phyloP scores from a whole-genome alignment of 2,888 invertebrate species.

The Ophion obscuratus region DNA sequence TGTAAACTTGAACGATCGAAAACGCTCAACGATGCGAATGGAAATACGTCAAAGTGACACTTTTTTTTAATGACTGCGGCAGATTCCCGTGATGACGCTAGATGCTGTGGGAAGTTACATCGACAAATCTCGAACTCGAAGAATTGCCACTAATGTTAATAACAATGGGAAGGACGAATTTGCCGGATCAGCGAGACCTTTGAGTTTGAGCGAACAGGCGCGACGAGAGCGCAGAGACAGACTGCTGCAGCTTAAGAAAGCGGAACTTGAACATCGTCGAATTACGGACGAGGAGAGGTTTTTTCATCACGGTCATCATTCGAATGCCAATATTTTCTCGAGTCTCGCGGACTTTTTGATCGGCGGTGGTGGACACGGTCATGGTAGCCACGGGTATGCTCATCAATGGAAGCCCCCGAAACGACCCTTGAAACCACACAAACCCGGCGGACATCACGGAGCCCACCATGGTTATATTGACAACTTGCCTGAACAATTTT shows the following conservation, averaged over 20 bases:
- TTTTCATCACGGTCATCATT: slow-evolving; percentile 40
- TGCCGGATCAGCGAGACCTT: slow-evolving; percentile 49
- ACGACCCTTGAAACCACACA: slow-evolving; percentile 55
- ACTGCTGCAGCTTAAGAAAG: slow-evolving; percentile 41
- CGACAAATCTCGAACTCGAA: slow-evolving; percentile 72
- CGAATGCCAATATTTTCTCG: slow-evolving; percentile 43
- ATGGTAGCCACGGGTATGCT: slow-evolving; percentile 54
- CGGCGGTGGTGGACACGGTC: slow-evolving; percentile 36
- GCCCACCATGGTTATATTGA: slow-evolving; percentile 29
- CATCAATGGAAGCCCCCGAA: slow-evolving; percentile 50
- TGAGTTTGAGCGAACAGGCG: slow-evolving; percentile 63
- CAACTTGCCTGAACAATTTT: neutral
- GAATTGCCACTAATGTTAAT: slow-evolving; percentile 47
- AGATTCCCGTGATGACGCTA: slow-evolving; percentile 80
- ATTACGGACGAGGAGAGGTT: slow-evolving; percentile 65
- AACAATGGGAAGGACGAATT: slow-evolving; percentile 29
- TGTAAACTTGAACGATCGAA: neutral
- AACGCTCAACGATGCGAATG: neutral
- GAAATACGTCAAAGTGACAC: slow-evolving; percentile 1
- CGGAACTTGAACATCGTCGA: slow-evolving; percentile 54
- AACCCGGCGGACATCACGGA: slow-evolving; percentile 54
- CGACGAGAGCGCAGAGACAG: slow-evolving; percentile 69
- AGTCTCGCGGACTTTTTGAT: slow-evolving; percentile 54
- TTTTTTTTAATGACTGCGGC: neutral
- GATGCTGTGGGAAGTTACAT: slow-evolving; percentile 78